A percentile compares a stretch with the other conserved stretches of the same genome.
These are phyloP conservation scores for Gadus macrocephalus DNA, from an alignment of 2,113 vertebrate genomes.

Conservation along the genomic window DNA sequence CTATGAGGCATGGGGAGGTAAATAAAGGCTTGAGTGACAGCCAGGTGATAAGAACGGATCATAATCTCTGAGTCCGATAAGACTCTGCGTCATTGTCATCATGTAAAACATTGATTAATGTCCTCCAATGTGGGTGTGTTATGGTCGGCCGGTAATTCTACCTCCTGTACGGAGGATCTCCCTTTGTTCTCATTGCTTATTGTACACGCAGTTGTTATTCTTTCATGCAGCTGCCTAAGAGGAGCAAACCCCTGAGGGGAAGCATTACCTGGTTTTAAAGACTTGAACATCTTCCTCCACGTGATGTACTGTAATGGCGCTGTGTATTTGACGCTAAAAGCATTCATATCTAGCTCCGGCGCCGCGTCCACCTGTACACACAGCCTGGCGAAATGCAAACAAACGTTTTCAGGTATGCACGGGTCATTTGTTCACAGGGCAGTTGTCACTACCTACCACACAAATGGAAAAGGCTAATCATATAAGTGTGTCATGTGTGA, in stretches of 20 bases:
- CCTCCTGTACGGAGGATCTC: slow-evolving; percentile 1
- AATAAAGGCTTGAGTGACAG: too few relatives aligned
- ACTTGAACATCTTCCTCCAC: slow-evolving; percentile 79
- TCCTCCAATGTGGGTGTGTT: background rate
- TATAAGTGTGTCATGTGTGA: slow-evolving; percentile 2
- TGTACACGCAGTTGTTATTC: slow-evolving; percentile 1
- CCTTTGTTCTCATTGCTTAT: slow-evolving; percentile 15
- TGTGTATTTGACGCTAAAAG: slow-evolving; percentile 62
- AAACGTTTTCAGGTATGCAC: background rate
- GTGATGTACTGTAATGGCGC: slow-evolving; percentile 80
- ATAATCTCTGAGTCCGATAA: too few relatives aligned
- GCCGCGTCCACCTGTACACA: slow-evolving; percentile 35
- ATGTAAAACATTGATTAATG: background rate
- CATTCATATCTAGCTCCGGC: slow-evolving; percentile 57
- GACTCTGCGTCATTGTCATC: too few relatives aligned
- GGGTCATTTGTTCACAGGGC: slow-evolving; percentile 6
- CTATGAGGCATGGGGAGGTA: slow-evolving; percentile 42
- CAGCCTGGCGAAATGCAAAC: slow-evolving; percentile 37
- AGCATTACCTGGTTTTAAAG: slow-evolving; percentile 73
- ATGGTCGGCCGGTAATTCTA: slow-evolving; percentile 18
- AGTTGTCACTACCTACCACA: background rate
- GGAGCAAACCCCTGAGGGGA: background rate
- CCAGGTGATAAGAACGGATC: background rate
- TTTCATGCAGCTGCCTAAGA: slow-evolving; percentile 19
- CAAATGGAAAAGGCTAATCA: slow-evolving; percentile 7